Conservation (phyloP, 35 echinoderm and acorn worm genomes). For the Holothuria glaberrima region DNA sequence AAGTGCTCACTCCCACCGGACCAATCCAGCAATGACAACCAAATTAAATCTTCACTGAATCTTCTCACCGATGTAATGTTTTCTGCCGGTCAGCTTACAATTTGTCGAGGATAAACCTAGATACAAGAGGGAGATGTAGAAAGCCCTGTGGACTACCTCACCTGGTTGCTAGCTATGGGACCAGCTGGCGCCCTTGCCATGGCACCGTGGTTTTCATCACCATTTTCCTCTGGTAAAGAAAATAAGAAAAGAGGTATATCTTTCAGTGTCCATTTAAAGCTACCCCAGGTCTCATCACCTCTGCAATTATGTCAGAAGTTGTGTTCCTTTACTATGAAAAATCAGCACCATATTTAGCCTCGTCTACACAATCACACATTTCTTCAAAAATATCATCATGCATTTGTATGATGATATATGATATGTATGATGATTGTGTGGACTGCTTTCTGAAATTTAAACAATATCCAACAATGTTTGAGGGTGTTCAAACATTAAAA, state of each 20-base stretch:
- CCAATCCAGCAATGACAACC: not conserved
- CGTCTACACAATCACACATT: not conserved
- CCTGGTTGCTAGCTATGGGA: constrained; percentile 25
- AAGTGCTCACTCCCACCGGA: not conserved
- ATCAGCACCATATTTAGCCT: not conserved
- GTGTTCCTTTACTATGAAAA: not conserved
- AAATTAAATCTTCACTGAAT: constrained; percentile 14
- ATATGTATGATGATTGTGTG: no score
- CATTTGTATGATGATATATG: no score
- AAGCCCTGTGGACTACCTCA: constrained; percentile 35
- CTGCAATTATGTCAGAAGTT: not conserved
- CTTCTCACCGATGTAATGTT: not conserved
- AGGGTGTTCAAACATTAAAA: no score
- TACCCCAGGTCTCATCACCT: not conserved
- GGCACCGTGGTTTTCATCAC: constrained; percentile 31
- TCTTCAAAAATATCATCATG: not conserved
- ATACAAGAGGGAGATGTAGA: constrained; percentile 10
- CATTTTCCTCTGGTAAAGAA: constrained; percentile 24
- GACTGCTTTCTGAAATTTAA: no score
- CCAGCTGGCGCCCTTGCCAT: not conserved
- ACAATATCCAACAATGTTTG: no score
- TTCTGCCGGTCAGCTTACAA: not conserved
- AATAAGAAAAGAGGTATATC: not conserved
- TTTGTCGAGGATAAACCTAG: not conserved
- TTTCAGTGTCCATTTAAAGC: not conserved